Evolutionary conservation across 2,888 invertebrate species (phyloP).

Genomic region (Nymphalis urticae): DNA sequence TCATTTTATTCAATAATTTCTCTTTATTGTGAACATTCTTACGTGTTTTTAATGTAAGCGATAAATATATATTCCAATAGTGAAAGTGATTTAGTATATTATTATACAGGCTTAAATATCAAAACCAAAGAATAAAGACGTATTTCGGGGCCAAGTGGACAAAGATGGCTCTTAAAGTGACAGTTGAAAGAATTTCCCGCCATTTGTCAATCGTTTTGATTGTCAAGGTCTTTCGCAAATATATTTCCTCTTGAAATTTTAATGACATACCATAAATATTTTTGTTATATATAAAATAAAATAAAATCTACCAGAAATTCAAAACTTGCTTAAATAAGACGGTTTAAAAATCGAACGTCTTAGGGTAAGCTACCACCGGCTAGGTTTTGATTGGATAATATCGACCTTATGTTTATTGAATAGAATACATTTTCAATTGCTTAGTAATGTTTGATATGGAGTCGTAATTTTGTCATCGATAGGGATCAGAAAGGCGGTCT

Average conservation of each 20-base stretch:
- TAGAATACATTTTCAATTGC: conserved; percentile 16
- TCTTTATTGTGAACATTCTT: no score
- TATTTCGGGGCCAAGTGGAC: neutral
- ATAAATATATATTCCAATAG: no score
- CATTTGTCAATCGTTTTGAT: conserved; percentile 5
- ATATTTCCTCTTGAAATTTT: neutral
- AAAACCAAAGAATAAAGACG: neutral
- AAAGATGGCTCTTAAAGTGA: conserved; percentile 1
- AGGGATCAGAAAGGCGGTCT: conserved; percentile 62
- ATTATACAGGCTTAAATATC: neutral
- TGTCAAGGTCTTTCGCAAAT: neutral
- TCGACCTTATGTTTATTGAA: neutral
- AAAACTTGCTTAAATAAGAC: conserved; percentile 16
- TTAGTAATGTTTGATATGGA: conserved; percentile 43
- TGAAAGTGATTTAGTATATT: neutral
- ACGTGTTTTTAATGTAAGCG: no score
- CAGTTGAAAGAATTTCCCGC: conserved; percentile 5
- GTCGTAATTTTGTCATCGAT: conserved; percentile 61
- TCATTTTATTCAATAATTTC: no score
- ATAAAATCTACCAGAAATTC: neutral
- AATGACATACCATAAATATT: neutral
- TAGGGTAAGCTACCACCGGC: conserved; percentile 22
- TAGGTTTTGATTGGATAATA: neutral
- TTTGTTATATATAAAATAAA: neutral
- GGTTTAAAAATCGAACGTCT: conserved; percentile 29